These are phyloP conservation scores for Lottia gigantea DNA, from an alignment of 2,888 invertebrate species.

Conservation along the genomic window DNA sequence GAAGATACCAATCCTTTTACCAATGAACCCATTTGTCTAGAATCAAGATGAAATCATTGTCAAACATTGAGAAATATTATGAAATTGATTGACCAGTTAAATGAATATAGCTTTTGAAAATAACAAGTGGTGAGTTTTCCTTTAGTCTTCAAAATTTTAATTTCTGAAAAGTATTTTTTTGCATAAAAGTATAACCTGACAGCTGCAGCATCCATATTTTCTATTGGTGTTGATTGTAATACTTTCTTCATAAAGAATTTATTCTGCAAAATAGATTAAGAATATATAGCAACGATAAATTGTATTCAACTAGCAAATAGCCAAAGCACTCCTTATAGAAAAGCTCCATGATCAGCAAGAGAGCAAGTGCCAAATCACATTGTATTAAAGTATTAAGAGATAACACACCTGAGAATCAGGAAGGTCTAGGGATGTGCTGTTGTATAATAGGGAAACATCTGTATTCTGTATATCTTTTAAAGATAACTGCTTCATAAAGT, in stretches of 20 bases:
- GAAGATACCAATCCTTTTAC: background rate
- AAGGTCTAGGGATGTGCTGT: background rate
- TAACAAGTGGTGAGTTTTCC: no score
- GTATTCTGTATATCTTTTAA: background rate
- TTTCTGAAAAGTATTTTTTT: no score
- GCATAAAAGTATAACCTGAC: background rate
- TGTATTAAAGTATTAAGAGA: background rate
- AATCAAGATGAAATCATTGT: background rate
- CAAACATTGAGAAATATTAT: background rate
- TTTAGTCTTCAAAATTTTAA: no score
- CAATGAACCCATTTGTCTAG: background rate
- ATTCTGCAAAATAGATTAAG: background rate
- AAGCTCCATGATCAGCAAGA: no score
- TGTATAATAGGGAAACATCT: background rate
- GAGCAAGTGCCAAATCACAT: no score
- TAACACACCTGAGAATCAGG: background rate
- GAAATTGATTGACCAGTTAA: no score
- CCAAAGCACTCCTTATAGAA: no score
- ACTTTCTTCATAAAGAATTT: constrained; percentile 6
- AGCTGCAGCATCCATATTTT: background rate
- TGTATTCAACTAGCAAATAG: no score
- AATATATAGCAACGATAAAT: no score
- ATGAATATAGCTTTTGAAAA: background rate
- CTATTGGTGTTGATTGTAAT: background rate
- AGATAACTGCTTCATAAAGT: background rate